These are phyloP conservation scores for Caenorhabditis macrosperma DNA, from an alignment of 2,888 invertebrate genomes.

Conservation along the genomic window DNA sequence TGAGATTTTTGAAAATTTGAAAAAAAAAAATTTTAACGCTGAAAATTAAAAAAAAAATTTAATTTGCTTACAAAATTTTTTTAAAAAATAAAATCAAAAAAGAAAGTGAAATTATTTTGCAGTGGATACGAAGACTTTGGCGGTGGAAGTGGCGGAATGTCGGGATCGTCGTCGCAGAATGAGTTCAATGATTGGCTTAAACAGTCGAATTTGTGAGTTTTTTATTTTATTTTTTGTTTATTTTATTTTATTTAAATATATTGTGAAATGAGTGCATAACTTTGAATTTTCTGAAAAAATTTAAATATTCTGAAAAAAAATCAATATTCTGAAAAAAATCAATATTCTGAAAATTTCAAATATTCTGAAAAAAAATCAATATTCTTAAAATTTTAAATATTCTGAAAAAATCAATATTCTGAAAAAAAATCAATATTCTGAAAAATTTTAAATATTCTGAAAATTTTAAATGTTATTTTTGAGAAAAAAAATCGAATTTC, in stretches of 20 bases:
- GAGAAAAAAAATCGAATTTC: not conserved
- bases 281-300: not conserved
- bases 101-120: slow-evolving; percentile 1
- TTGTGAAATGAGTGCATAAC: too few species aligned
- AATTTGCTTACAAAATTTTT: not conserved
- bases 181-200: slow-evolving; percentile 60
- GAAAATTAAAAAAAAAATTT: not conserved
- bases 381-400: not conserved
- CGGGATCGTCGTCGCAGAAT: slow-evolving; percentile 50
- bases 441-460: not conserved
- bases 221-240: not conserved
- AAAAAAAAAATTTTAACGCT: not conserved
- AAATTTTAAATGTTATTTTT: not conserved
- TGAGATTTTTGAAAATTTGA: slow-evolving; percentile 5
- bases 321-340: not conserved
- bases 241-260: not conserved
- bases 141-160: slow-evolving; percentile 40
- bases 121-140: slow-evolving; percentile 61
- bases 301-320: not conserved
- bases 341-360: not conserved
- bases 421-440: not conserved
- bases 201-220: slow-evolving; percentile 50
- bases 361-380: not conserved
- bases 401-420: not conserved
- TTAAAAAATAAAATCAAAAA: not conserved